A percentile compares a stretch with the other conserved stretches of the same genome.
Evolutionary conservation across 2,888 invertebrate genomes (phyloP).

Genomic region (Corbicula japonica): DNA sequence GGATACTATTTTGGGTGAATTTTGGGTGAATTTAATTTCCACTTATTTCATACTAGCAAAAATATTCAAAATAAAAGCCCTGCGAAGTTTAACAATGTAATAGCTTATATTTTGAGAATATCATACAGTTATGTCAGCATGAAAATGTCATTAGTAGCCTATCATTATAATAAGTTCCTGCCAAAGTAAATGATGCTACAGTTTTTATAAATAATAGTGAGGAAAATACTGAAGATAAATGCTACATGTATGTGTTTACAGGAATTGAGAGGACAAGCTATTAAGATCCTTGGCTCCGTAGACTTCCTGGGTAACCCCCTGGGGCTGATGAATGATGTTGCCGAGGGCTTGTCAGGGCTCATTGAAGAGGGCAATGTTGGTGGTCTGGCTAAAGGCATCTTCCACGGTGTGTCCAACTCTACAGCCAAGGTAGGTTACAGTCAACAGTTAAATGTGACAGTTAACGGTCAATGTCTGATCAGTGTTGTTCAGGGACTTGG

Average conservation of each 20-base stretch:
- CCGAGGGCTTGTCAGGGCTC: conserved; percentile 97
- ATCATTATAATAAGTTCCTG: too few relatives aligned
- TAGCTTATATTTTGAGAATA: too few relatives aligned
- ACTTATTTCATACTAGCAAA: too few relatives aligned
- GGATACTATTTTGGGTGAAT: too few relatives aligned
- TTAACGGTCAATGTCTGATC: too few relatives aligned
- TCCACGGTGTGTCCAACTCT: conserved; percentile 98
- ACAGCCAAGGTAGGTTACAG: conserved; percentile 94
- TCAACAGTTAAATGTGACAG: too few relatives aligned
- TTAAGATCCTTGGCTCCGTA: conserved; percentile 97
- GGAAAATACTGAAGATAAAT: neutral
- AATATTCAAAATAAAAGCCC: too few relatives aligned
- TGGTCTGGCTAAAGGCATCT: conserved; percentile 96
- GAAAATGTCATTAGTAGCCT: too few relatives aligned
- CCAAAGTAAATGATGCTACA: neutral
- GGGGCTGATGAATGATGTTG: conserved; percentile 97
- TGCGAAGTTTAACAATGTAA: too few relatives aligned
- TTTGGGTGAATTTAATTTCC: too few relatives aligned
- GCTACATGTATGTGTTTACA: conserved; percentile 80
- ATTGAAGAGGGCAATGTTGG: conserved; percentile 97
- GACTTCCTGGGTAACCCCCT: conserved; percentile 99
- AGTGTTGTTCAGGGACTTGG: too few relatives aligned
- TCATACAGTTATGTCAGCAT: too few relatives aligned
- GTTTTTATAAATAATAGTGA: neutral
- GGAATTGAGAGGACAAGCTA: conserved; percentile 98